Evolutionary conservation across 2,113 vertebrate genomes (phyloP), one percentile per base, ranked within the genome.

Genomic region (Phoxinus phoxinus): DNA sequence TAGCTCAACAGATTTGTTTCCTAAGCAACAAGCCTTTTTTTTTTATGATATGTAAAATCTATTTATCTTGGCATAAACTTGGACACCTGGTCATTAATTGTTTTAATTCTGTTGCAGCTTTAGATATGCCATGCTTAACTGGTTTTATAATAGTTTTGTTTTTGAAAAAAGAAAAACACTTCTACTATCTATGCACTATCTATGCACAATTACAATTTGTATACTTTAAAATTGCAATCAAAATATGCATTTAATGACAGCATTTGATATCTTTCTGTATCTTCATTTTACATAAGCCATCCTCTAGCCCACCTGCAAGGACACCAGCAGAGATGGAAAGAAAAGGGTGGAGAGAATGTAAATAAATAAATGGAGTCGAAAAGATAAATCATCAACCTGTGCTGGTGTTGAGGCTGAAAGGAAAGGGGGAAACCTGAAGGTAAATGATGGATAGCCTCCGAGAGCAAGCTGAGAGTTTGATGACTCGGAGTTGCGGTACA

Each of bases 331-430:
- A 32, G 44, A 59, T 32, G 19, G 10, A 78, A 84, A n/a, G n/a
- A n/a, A 73, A 17, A 15, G 10, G 35, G 46, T 19, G 73, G 63
- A n/a, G 44, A 15, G 21, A 73, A 74, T 30, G 84, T 84, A 85
- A 86, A 87, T 87, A 90, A 90, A 83, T 85, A 89, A 89, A 87
- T 87, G 27, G n/a, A 85, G 84, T 79, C n/a, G 71, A 81, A 84
- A 85, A 72, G 82, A 89, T 88, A 86, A 85, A 90, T 90, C 65
- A 86, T 58, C 25, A 56, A 37, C 81, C 81, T 79, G 27, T 77
- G 41, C 37, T 30, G 67, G 27, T 77, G 41, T 30, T 19, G 67
- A 77, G 35, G 27, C 63, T 56, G 53, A 58, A 79, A 46, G 25
- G 25, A 81, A 27, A 74, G 44, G n/a, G 48, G 71, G 84, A 25